Base-by-base conservation (phyloP, 2,797 vertebrate species). In the Tragelaphus oryx region DNA sequence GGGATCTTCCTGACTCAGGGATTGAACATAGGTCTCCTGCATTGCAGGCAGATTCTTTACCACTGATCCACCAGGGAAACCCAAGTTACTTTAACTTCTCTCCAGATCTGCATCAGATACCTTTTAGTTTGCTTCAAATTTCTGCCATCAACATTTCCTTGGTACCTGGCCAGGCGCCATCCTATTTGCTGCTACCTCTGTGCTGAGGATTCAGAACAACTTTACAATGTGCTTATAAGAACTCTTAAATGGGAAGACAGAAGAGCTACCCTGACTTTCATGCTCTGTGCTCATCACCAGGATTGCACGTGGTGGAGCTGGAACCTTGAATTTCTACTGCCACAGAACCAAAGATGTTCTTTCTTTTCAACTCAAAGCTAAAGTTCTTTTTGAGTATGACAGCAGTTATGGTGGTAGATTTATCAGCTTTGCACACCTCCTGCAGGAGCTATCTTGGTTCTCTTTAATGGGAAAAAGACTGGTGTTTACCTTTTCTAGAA, bases 381-480 rank as follows among this genome's bases (percentile, higher is more conserved):
- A 52, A 90, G 71, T 74, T 17, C 18, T 87, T 93, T 89, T 87
- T 6, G 12, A 68, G 24, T 18, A 30, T 28, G 48, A 78, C n/a
- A 89, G 16, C 8, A 68, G 41, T 90, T 50, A 65, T 5, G 9
- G 54, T 83, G 22, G 37, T 87, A 28, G 37, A 55, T 85, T 71
- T 60, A 62, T 54, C 44, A 48, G 60, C 74, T 87, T 81, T 55
- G 60, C 8, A 71, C 75, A 87, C 52, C 28, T 75, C 12, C 82
- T 84, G 4, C 0, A 52, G 33, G 79, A 78, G 26, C 37, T 48
- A 7, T 68, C 54, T 92, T 87, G 41, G 46, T 84, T 94, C 24
- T 83, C 54, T 92, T 93, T 87, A 52, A 75, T 83, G 76, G 71
- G 44, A 78, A 94, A 95, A 95, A 52, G 26, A 41, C 60, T 57